Evolutionary conservation across 2,888 invertebrate genomes (phyloP).

Genomic region (Augochlorella aurata): DNA sequence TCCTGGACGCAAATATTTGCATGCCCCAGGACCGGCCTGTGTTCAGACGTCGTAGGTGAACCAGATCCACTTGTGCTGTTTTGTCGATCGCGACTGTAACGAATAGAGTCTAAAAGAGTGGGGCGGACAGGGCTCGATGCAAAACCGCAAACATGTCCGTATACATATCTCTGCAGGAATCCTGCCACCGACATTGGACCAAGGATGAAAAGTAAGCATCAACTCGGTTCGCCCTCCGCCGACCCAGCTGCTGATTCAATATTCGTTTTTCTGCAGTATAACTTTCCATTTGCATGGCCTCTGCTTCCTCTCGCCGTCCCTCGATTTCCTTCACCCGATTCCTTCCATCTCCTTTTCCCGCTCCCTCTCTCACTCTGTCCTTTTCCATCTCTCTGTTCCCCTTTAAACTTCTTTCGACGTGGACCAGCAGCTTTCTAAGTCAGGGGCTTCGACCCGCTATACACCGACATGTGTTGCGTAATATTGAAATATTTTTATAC

Average conservation of each 20-base stretch:
- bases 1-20: slow-evolving; percentile 46
- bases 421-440: slow-evolving; percentile 53
- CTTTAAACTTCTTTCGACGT: slow-evolving; percentile 24
- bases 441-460: slow-evolving; percentile 48
- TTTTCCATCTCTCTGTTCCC: slow-evolving; percentile 45
- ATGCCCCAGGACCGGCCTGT: neutral
- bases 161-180: slow-evolving; percentile 57
- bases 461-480: slow-evolving; percentile 71
- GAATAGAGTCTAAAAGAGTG: slow-evolving; percentile 50
- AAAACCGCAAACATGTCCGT: slow-evolving; percentile 64
- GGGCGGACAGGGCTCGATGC: slow-evolving; percentile 30
- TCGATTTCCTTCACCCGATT: slow-evolving; percentile 17
- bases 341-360: slow-evolving; percentile 15
- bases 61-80: slow-evolving; percentile 42
- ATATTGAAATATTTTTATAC: slow-evolving; percentile 75
- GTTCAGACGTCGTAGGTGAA: slow-evolving; percentile 41
- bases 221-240: slow-evolving; percentile 63
- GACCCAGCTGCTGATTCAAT: slow-evolving; percentile 79
- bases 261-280: slow-evolving; percentile 80
- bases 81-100: slow-evolving; percentile 46
- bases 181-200: slow-evolving; percentile 64
- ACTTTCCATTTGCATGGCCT: slow-evolving; percentile 79
- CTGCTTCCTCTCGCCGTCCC: slow-evolving; percentile 31
- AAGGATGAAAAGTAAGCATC: slow-evolving; percentile 76
- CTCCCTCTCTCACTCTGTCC: slow-evolving; percentile 41